Conservation (phyloP, 2,888 invertebrate genomes). For the Nephrotoma appendiculata region DNA sequence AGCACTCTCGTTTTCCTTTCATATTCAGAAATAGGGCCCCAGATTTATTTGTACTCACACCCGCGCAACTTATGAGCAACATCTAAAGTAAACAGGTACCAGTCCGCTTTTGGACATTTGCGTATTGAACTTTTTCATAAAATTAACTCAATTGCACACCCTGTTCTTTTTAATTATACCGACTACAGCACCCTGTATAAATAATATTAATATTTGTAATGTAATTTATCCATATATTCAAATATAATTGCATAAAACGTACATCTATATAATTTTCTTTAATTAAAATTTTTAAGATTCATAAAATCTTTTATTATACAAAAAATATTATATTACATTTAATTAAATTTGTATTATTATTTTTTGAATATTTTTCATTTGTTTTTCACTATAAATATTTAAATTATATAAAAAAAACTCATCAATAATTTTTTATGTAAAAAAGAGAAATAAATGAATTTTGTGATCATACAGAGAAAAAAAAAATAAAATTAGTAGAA, state of each 20-base stretch:
- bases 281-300: not conserved
- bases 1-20: too few relatives aligned
- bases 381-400: not conserved
- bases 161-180: too few relatives aligned
- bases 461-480: not conserved
- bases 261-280: not conserved
- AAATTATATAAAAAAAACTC: not conserved
- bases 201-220: not conserved
- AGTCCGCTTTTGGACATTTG: too few relatives aligned
- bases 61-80: too few relatives aligned
- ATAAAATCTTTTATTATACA: not conserved
- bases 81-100: too few relatives aligned
- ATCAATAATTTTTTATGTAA: not conserved
- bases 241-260: not conserved
- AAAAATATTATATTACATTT: not conserved
- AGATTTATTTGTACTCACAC: too few relatives aligned
- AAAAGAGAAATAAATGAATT: not conserved
- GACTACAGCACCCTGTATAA: not conserved
- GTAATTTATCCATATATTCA: not conserved
- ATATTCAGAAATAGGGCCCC: too few relatives aligned
- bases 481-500: not conserved
- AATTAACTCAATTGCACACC: too few relatives aligned
- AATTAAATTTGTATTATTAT: not conserved
- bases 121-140: too few relatives aligned
- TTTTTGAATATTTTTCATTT: not conserved